These are phyloP conservation scores for Stegastes partitus DNA, from an alignment of 2,113 vertebrate genomes.

Conservation along the genomic window DNA sequence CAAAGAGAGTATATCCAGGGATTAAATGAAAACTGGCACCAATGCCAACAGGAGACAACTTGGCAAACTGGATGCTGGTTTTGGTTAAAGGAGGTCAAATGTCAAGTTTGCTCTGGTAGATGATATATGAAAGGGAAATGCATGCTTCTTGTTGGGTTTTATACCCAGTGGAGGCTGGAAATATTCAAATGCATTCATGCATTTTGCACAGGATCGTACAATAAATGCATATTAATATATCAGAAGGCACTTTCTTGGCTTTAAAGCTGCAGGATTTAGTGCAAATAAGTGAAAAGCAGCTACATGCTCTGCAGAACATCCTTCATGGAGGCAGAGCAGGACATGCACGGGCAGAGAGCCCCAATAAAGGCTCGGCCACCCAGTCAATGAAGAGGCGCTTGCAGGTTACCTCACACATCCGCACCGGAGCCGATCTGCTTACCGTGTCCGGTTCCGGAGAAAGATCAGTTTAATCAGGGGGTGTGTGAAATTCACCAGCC, in stretches of 20 bases:
- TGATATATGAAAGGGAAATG: background rate
- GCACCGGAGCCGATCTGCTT: slow-evolving; percentile 40
- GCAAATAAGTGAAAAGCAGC: background rate
- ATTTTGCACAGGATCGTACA: no score
- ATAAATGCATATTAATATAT: background rate
- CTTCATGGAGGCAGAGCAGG: slow-evolving; percentile 16
- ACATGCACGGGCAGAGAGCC: slow-evolving; percentile 55
- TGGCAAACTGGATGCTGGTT: slow-evolving; percentile 16
- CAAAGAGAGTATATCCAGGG: slow-evolving; percentile 67
- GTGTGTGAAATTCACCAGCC: slow-evolving; percentile 84
- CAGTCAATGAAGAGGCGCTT: slow-evolving; percentile 29
- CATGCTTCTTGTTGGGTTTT: background rate
- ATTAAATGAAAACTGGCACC: slow-evolving; percentile 58
- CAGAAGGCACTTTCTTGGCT: no score
- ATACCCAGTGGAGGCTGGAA: background rate
- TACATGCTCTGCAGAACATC: background rate
- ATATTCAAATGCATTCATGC: background rate
- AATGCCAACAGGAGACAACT: slow-evolving; percentile 17
- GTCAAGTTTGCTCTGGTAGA: background rate
- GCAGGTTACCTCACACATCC: slow-evolving; percentile 17
- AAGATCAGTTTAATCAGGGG: slow-evolving; percentile 87
- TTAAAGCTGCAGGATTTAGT: background rate
- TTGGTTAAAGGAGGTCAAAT: slow-evolving; percentile 4
- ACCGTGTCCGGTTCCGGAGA: slow-evolving; percentile 86
- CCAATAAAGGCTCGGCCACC: slow-evolving; percentile 7